Evolutionary conservation across 2,888 invertebrate species (phyloP).

Genomic region (Acleris laterana): DNA sequence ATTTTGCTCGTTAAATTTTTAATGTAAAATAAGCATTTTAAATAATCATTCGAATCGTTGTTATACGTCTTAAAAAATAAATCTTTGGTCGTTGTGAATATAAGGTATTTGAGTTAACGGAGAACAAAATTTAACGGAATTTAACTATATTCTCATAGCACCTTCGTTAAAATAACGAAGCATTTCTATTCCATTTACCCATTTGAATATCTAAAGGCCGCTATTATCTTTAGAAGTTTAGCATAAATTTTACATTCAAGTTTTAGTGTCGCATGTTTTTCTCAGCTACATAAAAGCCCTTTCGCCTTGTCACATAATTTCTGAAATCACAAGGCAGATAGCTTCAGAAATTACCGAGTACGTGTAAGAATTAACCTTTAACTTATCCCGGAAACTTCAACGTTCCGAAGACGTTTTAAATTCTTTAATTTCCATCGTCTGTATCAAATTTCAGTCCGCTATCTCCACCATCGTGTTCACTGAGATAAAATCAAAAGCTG

Average conservation of each 20-base stretch:
- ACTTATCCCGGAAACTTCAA: conserved; percentile 16
- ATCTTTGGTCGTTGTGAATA: too few relatives aligned
- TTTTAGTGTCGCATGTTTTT: not conserved
- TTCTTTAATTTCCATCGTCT: conserved; percentile 7
- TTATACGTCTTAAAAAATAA: too few relatives aligned
- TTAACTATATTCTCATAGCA: too few relatives aligned
- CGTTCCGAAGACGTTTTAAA: conserved; percentile 7
- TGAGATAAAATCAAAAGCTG: conserved; percentile 37
- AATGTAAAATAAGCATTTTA: too few relatives aligned
- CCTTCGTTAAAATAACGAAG: too few relatives aligned
- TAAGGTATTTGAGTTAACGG: too few relatives aligned
- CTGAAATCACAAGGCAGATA: not conserved
- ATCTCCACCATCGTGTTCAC: conserved; percentile 10
- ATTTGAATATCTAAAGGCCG: conserved; percentile 1
- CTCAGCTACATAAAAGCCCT: not conserved
- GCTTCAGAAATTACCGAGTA: conserved; percentile 1
- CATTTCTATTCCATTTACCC: too few relatives aligned
- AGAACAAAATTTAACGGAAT: too few relatives aligned
- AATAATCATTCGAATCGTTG: too few relatives aligned
- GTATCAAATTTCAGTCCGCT: conserved; percentile 33
- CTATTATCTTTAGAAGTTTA: conserved; percentile 8
- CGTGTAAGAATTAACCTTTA: conserved; percentile 2
- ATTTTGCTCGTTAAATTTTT: too few relatives aligned
- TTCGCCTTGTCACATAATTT: conserved; percentile 7
- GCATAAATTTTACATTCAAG: conserved; percentile 5